A percentile compares a stretch with the other conserved stretches of the same genome.
Evolutionary conservation across 2,113 vertebrate species (phyloP).

Genomic region (Zingel zingel): DNA sequence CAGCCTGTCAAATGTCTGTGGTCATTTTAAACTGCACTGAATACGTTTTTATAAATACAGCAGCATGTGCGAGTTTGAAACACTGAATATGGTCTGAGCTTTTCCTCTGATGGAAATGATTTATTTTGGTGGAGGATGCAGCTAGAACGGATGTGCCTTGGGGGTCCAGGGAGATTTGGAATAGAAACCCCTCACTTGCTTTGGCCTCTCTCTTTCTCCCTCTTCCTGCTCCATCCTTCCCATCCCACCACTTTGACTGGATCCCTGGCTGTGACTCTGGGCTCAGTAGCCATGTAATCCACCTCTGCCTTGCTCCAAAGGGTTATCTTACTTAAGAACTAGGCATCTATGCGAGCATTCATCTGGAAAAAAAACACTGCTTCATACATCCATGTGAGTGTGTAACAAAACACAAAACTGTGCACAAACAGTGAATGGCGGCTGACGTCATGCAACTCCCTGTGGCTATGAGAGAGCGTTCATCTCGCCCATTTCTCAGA

Average conservation of each 20-base stretch:
- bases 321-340: slow-evolving; percentile 78
- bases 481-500: slow-evolving; percentile 67
- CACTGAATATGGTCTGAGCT: slow-evolving; percentile 47
- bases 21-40: slow-evolving; percentile 21
- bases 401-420: slow-evolving; percentile 70
- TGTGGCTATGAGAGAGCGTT: slow-evolving; percentile 70
- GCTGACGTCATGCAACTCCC: slow-evolving; percentile 77
- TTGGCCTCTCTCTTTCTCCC: neutral
- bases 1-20: slow-evolving; percentile 9
- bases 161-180: slow-evolving; percentile 71
- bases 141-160: slow-evolving; percentile 66
- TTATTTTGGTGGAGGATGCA: slow-evolving; percentile 70
- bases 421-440: slow-evolving; percentile 70
- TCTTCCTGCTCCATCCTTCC: slow-evolving; percentile 42
- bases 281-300: slow-evolving; percentile 78
- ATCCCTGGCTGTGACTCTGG: slow-evolving; percentile 74
- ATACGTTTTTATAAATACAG: slow-evolving; percentile 37
- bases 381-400: slow-evolving; percentile 70
- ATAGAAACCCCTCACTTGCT: slow-evolving; percentile 72
- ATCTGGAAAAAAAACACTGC: slow-evolving; percentile 77
- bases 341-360: slow-evolving; percentile 74
- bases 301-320: slow-evolving; percentile 79
- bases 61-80: slow-evolving; percentile 31
- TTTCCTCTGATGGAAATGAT: slow-evolving; percentile 64
- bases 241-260: slow-evolving; percentile 69